A percentile compares a stretch with the other conserved stretches of the same genome.
Evolutionary conservation across 2,113 vertebrate species (phyloP).

Genomic region (Suricata suricatta): DNA sequence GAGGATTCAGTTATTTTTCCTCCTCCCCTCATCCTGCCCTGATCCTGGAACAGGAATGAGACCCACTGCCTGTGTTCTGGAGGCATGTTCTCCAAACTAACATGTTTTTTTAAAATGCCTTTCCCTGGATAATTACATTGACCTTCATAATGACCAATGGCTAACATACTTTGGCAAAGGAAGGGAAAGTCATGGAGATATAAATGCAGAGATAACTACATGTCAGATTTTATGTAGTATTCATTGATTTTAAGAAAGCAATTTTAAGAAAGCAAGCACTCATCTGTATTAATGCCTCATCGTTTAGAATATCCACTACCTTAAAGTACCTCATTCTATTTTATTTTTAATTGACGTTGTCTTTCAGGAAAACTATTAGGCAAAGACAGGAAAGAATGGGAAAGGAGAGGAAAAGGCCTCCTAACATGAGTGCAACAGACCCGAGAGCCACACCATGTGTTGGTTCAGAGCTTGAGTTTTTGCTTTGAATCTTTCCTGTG

Average conservation of each 20-base stretch:
- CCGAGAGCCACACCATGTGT: too few relatives aligned
- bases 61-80: background rate
- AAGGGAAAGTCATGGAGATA: background rate
- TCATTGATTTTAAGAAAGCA: constrained; percentile 17
- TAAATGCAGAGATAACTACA: background rate
- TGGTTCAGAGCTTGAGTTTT: background rate
- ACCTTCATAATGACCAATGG: background rate
- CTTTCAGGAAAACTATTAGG: background rate
- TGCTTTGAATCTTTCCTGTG: background rate
- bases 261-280: background rate
- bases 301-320: background rate
- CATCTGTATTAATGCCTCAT: background rate
- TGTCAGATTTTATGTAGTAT: background rate
- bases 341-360: background rate
- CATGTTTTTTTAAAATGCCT: background rate
- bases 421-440: background rate
- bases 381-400: background rate
- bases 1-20: background rate
- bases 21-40: background rate
- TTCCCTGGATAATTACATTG: background rate
- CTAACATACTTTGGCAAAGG: background rate
- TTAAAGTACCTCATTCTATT: background rate
- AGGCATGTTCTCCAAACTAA: background rate
- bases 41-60: background rate
- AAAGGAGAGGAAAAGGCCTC: background rate